A percentile compares a stretch with the other conserved stretches of the same genome.
phyloP scores from a whole-genome alignment of 2,797 vertebrate genomes.

The Saxicola maurus region DNA sequence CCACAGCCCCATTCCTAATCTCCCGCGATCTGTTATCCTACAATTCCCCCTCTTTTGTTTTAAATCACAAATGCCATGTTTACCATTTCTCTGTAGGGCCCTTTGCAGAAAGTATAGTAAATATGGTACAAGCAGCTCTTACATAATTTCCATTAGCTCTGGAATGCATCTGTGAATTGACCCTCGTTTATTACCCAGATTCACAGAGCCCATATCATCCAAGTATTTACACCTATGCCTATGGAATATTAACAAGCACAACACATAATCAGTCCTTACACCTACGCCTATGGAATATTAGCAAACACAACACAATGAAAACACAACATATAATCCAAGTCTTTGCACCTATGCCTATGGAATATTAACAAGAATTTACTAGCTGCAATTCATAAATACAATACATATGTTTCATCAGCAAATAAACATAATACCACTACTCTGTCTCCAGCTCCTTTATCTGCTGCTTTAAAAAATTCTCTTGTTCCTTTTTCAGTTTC shows the following conservation, averaged over 20 bases:
- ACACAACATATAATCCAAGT: too few relatives aligned
- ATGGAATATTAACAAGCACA: not conserved
- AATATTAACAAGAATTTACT: not conserved
- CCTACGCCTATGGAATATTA: not conserved
- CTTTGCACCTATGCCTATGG: not conserved
- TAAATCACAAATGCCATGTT: not conserved
- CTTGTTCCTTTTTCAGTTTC: not conserved
- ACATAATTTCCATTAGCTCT: not conserved
- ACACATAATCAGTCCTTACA: not conserved
- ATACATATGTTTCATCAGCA: not conserved
- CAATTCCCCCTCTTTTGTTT: not conserved
- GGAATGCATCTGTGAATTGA: not conserved
- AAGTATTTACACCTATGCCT: not conserved
- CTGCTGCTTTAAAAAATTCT: not conserved
- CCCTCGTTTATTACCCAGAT: not conserved
- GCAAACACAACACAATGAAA: too few relatives aligned
- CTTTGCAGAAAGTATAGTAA: not conserved
- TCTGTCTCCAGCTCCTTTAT: not conserved
- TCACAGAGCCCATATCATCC: not conserved
- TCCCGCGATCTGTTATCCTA: not conserved
- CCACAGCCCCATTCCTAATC: not conserved
- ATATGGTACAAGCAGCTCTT: not conserved
- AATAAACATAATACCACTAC: not conserved
- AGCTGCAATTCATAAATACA: not conserved
- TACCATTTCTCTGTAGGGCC: not conserved